These are phyloP conservation scores for Anhinga rufa DNA, from an alignment of 2,113 vertebrate genomes.

Conservation along the genomic window DNA sequence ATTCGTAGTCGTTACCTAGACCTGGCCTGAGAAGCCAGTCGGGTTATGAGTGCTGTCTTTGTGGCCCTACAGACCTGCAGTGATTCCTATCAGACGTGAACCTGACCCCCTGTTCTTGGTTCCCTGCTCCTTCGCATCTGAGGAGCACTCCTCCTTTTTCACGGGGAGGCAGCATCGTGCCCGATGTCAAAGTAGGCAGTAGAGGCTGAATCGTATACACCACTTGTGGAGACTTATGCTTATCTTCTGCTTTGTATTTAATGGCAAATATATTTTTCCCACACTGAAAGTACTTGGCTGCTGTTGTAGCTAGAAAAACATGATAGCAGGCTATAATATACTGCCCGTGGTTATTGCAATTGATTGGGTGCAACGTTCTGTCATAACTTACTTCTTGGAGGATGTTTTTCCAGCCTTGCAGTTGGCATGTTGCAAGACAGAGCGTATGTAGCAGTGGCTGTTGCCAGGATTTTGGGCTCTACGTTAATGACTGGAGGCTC, in stretches of 20 bases:
- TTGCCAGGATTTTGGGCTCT: not conserved
- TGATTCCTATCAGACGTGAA: not conserved
- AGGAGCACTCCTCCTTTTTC: not conserved
- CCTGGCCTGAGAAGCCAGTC: not conserved
- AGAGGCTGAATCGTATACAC: not conserved
- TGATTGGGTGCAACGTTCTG: rapidly evolving
- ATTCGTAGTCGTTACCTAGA: not conserved
- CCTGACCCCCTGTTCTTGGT: not conserved
- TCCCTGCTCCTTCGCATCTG: not conserved
- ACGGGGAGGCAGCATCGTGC: not conserved
- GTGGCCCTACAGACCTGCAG: not conserved
- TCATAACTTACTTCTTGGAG: not conserved
- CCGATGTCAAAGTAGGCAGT: not conserved
- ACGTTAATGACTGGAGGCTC: not conserved
- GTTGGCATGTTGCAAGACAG: not conserved
- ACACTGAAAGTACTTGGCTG: not conserved
- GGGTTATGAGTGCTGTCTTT: not conserved
- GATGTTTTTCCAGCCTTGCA: not conserved
- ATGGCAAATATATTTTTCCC: not conserved
- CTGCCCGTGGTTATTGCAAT: not conserved
- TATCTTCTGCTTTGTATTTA: not conserved
- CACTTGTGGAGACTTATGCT: not conserved
- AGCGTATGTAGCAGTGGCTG: not conserved
- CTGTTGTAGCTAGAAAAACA: not conserved
- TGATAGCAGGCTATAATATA: not conserved